Percentiles rank a stretch among this genome's conserved stretches.
These are phyloP conservation scores for Rhadina sibilatrix DNA, from an alignment of 2,113 vertebrate genomes.

Conservation along the genomic window DNA sequence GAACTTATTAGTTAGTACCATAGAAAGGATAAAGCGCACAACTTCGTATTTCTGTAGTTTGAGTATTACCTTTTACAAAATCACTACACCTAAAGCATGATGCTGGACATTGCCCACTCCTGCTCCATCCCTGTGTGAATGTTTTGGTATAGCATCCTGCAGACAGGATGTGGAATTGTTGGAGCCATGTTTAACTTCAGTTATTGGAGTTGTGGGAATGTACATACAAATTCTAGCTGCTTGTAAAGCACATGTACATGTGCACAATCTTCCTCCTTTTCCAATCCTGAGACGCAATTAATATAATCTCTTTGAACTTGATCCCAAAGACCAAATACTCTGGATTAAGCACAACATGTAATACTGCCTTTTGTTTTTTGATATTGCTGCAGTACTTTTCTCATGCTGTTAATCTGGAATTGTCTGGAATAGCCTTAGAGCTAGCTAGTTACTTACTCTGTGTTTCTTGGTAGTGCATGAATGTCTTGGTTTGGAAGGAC, in stretches of 20 bases:
- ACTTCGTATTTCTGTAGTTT: not conserved
- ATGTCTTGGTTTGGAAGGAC: no score
- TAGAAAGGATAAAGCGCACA: not conserved
- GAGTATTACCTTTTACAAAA: not conserved
- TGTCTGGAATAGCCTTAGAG: not conserved
- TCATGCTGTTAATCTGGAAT: not conserved
- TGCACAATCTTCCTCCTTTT: not conserved
- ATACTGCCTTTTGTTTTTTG: not conserved
- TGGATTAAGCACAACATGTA: not conserved
- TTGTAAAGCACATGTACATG: rapidly evolving
- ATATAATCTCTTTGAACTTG: not conserved
- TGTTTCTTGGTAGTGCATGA: not conserved
- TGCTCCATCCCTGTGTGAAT: not conserved
- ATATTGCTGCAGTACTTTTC: not conserved
- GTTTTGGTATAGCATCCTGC: not conserved
- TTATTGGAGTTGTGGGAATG: not conserved
- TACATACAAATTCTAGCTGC: not conserved
- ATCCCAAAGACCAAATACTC: not conserved
- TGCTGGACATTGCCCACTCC: not conserved
- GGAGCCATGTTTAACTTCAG: not conserved
- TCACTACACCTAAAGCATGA: not conserved
- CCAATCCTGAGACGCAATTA: not conserved
- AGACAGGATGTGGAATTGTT: not conserved
- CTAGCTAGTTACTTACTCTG: not conserved
- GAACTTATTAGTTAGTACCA: not conserved